Evolutionary conservation across 1,140 invertebrate genomes (phyloP).

Genomic region (Brachionus paranguensis): DNA sequence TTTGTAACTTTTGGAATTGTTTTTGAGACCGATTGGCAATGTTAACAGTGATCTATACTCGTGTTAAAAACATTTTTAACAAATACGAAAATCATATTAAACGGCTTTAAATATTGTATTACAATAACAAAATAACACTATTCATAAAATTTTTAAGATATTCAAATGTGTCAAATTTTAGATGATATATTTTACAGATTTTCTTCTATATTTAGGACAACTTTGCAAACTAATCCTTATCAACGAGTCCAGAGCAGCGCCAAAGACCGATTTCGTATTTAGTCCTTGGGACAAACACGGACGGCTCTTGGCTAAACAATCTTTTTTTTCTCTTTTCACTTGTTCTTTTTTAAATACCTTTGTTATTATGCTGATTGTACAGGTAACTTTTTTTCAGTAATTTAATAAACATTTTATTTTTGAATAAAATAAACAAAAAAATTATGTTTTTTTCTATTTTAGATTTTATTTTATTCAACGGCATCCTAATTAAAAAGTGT

Average conservation of each 20-base stretch:
- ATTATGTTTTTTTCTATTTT: conserved; percentile 11
- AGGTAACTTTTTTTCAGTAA: not conserved
- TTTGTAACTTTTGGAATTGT: not conserved
- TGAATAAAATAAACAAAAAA: conserved; percentile 7
- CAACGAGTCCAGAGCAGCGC: not conserved
- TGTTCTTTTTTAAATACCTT: not conserved
- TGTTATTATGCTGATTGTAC: not conserved
- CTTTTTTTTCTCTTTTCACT: not conserved
- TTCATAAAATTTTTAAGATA: not conserved
- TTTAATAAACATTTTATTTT: conserved; percentile 21
- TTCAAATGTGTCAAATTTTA: conserved; percentile 17
- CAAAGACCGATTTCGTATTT: not conserved
- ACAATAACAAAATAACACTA: conserved; percentile 9
- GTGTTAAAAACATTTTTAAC: conserved; percentile 1
- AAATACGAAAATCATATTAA: not conserved
- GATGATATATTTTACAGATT: conserved; percentile 7
- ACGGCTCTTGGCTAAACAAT: not conserved
- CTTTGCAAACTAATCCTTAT: not conserved
- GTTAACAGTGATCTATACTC: not conserved
- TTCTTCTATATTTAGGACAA: conserved; percentile 4
- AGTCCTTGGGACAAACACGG: not conserved
- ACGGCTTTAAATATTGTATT: conserved; percentile 24
- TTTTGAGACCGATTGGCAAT: not conserved
- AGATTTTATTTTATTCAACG: not conserved
- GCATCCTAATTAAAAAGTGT: not conserved